Base-by-base conservation (phyloP, 2,888 invertebrate species). In the Autographa gamma region DNA sequence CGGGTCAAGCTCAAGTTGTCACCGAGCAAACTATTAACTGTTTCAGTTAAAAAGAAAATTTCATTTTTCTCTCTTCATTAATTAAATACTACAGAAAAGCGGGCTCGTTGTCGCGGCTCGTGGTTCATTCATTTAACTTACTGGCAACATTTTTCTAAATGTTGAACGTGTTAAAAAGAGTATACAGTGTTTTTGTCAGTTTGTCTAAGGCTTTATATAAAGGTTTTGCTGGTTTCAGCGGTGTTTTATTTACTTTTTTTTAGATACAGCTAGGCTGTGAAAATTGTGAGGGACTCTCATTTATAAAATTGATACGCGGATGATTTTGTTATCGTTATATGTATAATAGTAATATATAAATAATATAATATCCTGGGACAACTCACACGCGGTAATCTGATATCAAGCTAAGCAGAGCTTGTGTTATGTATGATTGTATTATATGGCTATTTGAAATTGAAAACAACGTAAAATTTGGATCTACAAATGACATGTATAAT, bases 71-170 rank as follows among this genome's bases (percentile, higher is more conserved):
- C 83, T 72, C 81, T 77, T 84, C 85, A 89, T 90, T 84, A 91
- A 91, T 91, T 90, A 91, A 91, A 90, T 84, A 87, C 85, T 86
- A 82, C 80, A 84, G 85, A 86, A 89, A 86, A 85, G 85, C 86
- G 85, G 84, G 76, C 73, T 54, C 68, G 76, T 78, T 83, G 79
- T 81, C 76, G 82, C 71, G 80, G 85, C 78, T 81, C 76, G 82
- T 71, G 81, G 85, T 85, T 84, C 81, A 81, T 84, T 83, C 73
- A 81, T 82, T 84, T 81, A 77, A 67, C 76, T 79, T 76, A 60
- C 8, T 56, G 76, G 75, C 76, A 78, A 79, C 63, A 77, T 81
- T 79, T 85, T 80, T 79, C 73, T 67, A 62, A 72, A 62, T 73
- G 72, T 71, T 69, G 43, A 72, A 69, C 67, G 70, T 68, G 71